Conservation (phyloP, 2,888 invertebrate genomes). For the Andrena trimmerana region DNA sequence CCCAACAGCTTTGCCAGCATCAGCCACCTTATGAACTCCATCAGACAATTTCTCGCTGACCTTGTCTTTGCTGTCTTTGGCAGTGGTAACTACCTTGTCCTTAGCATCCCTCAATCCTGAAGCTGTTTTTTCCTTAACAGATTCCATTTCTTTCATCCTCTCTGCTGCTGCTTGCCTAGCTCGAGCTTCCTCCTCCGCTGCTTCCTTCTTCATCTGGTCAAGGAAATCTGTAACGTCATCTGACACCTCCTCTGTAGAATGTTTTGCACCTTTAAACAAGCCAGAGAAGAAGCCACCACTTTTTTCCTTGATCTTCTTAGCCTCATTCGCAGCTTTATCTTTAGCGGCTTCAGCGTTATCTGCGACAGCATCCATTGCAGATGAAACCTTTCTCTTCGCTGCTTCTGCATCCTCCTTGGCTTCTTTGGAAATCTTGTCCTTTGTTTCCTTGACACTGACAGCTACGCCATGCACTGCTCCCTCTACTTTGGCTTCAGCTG, state of each 20-base stretch:
- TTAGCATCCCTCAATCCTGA: neutral
- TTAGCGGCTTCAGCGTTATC: conserved; percentile 61
- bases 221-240: conserved; percentile 73
- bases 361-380: too few relatives aligned
- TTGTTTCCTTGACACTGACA: conserved; percentile 48
- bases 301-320: conserved; percentile 64
- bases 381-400: neutral
- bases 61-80: conserved; percentile 53
- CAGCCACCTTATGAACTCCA: conserved; percentile 40
- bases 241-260: conserved; percentile 64
- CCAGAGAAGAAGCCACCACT: conserved; percentile 68
- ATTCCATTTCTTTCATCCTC: neutral
- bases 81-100: neutral
- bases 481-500: neutral
- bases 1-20: conserved; percentile 84
- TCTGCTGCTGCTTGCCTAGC: neutral
- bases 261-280: conserved; percentile 70
- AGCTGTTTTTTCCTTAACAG: neutral
- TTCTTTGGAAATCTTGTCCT: conserved; percentile 48
- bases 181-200: conserved; percentile 65
- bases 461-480: conserved; percentile 9
- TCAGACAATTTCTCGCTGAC: conserved; percentile 11
- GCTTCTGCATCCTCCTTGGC: conserved; percentile 64
- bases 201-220: conserved; percentile 75
- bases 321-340: conserved; percentile 80